Conservation (phyloP, 1,140 invertebrate genomes). For the Andricus grossulariae region DNA sequence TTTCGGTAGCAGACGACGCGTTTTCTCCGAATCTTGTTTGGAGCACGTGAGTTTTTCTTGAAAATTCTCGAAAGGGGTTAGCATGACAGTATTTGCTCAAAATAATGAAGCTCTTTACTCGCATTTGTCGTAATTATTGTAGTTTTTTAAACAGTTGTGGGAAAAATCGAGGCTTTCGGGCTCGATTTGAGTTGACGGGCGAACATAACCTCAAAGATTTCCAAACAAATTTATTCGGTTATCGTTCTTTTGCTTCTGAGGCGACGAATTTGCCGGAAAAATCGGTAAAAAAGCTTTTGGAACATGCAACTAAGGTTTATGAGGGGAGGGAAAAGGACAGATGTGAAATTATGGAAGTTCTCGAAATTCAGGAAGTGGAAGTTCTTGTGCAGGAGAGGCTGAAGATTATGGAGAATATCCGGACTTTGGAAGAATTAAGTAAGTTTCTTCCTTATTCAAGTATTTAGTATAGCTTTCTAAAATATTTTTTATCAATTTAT, state of each 20-base stretch:
- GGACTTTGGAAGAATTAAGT: conserved; percentile 75
- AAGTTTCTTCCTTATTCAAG: conserved; percentile 32
- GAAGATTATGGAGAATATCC: conserved; percentile 69
- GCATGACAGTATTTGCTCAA: conserved; percentile 13
- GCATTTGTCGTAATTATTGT: background rate
- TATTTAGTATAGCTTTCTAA: no score
- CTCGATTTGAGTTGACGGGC: background rate
- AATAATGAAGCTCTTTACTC: conserved; percentile 16
- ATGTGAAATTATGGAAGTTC: conserved; percentile 41
- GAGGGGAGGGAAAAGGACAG: conserved; percentile 22
- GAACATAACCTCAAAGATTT: conserved; percentile 35
- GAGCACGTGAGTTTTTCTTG: conserved; percentile 1
- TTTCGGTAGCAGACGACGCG: conserved; percentile 3
- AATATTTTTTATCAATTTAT: conserved; percentile 29
- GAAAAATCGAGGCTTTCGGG: background rate
- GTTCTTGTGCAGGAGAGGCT: conserved; percentile 67
- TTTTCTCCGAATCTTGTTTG: background rate
- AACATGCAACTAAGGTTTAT: conserved; percentile 52
- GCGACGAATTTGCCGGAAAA: conserved; percentile 30
- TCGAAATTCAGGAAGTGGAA: conserved; percentile 62
- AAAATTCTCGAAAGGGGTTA: background rate
- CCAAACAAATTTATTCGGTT: background rate
- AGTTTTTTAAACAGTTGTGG: background rate
- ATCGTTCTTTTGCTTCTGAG: background rate
- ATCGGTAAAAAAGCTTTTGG: conserved; percentile 57